A percentile compares a stretch with the other conserved stretches of the same genome.
These are phyloP conservation scores for Halichoerus grypus DNA, from an alignment of 2,113 vertebrate genomes.

Conservation along the genomic window DNA sequence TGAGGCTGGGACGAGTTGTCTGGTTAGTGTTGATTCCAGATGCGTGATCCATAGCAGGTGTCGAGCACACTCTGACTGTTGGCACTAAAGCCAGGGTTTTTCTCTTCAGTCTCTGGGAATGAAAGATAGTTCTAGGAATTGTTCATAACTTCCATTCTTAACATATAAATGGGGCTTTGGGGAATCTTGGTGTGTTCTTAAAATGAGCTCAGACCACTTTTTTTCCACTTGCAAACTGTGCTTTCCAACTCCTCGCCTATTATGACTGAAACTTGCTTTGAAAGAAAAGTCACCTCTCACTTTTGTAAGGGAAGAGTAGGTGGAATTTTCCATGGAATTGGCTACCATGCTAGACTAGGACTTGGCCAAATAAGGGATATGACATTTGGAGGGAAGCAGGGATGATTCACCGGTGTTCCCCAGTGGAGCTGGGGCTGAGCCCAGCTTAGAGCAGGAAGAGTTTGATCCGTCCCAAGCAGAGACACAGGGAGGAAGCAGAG, in stretches of 20 bases:
- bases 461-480: neutral
- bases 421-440: neutral
- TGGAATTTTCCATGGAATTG: slow-evolving; percentile 59
- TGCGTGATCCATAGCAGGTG: neutral
- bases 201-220: slow-evolving; percentile 48
- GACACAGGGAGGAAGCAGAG: neutral
- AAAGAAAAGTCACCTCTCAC: slow-evolving; percentile 42
- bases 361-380: slow-evolving; percentile 12
- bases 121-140: slow-evolving; percentile 12
- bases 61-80: neutral
- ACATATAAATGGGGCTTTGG: slow-evolving; percentile 15
- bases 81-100: slow-evolving; percentile 47
- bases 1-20: neutral
- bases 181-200: slow-evolving; percentile 3
- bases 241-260: slow-evolving; percentile 60
- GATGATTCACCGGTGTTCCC: neutral
- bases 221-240: slow-evolving; percentile 15
- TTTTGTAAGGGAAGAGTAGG: slow-evolving; percentile 46
- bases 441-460: neutral
- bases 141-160: slow-evolving; percentile 58
- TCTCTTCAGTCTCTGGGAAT: slow-evolving; percentile 37
- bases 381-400: slow-evolving; percentile 18
- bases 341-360: neutral
- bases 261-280: slow-evolving; percentile 37
- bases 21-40: neutral